A percentile compares a stretch with the other conserved stretches of the same genome.
Conservation (phyloP, 2,888 invertebrate species). For the Alloscopus bannaensis region DNA sequence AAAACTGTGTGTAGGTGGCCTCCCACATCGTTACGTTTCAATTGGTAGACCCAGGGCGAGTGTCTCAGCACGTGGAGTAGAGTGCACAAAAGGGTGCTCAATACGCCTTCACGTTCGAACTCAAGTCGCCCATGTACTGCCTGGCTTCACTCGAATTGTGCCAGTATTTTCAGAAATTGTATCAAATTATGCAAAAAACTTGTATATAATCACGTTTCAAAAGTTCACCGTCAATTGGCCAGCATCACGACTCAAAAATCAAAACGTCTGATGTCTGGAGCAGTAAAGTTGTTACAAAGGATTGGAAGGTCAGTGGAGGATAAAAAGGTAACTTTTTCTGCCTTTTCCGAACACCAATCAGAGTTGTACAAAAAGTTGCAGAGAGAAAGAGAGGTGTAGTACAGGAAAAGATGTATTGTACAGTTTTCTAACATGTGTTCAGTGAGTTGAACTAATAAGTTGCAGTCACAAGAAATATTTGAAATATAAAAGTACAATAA, state of each 20-base stretch:
- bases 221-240: slow-evolving; percentile 66
- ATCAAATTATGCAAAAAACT: slow-evolving; percentile 17
- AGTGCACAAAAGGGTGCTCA: slow-evolving; percentile 27
- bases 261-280: slow-evolving; percentile 58
- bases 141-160: not conserved
- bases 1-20: slow-evolving; percentile 19
- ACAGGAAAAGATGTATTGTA: slow-evolving; percentile 13
- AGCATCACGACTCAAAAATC: slow-evolving; percentile 66
- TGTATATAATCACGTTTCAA: slow-evolving; percentile 45
- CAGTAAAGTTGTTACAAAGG: slow-evolving; percentile 22
- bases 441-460: slow-evolving; percentile 38
- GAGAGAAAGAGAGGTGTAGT: slow-evolving; percentile 18
- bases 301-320: slow-evolving; percentile 27
- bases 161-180: slow-evolving; percentile 2
- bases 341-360: no score
- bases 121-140: slow-evolving; percentile 36
- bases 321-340: no score
- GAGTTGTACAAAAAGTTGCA: no score
- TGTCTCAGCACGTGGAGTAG: not conserved
- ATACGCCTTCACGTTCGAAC: slow-evolving; percentile 5
- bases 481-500: slow-evolving; percentile 12
- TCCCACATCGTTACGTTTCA: slow-evolving; percentile 42
- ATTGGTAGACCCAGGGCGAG: slow-evolving; percentile 12
- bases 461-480: slow-evolving; percentile 34
- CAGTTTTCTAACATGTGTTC: slow-evolving; percentile 41